phyloP scores from a whole-genome alignment of 2,797 vertebrate species.

The Lates japonicus region DNA sequence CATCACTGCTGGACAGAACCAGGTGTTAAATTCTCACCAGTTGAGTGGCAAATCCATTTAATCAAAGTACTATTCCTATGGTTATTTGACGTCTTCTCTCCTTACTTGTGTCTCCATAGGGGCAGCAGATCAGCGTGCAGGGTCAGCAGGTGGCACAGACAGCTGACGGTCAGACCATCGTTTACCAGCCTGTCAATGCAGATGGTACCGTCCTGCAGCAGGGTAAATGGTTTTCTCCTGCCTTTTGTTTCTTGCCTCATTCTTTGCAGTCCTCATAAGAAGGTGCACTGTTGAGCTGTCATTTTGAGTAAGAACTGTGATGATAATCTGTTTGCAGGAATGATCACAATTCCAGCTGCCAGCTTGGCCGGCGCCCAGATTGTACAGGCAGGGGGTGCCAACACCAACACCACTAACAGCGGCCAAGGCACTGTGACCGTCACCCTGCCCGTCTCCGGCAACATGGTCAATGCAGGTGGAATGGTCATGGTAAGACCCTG shows the following conservation, averaged over 20 bases:
- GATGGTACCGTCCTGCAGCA: slow-evolving; percentile 98
- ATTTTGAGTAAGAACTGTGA: slow-evolving; percentile 25
- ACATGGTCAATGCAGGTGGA: slow-evolving; percentile 97
- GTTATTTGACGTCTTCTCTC: slow-evolving; percentile 2
- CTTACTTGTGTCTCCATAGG: slow-evolving; percentile 76
- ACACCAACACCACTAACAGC: slow-evolving; percentile 96
- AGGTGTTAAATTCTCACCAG: slow-evolving; percentile 84
- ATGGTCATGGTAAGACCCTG: slow-evolving; percentile 97
- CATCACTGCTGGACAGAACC: slow-evolving; percentile 97
- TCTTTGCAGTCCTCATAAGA: slow-evolving; percentile 12
- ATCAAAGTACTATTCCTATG: background rate
- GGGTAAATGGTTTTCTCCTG: slow-evolving; percentile 84
- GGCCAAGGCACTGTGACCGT: slow-evolving; percentile 98
- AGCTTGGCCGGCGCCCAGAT: slow-evolving; percentile 98
- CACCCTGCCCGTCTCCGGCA: slow-evolving; percentile 94
- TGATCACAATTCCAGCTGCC: slow-evolving; percentile 99
- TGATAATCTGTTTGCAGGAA: slow-evolving; percentile 88
- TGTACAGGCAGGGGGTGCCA: slow-evolving; percentile 92
- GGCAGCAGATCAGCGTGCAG: slow-evolving; percentile 97
- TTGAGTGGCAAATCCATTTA: background rate
- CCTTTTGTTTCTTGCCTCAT: slow-evolving; percentile 14
- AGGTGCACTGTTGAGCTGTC: slow-evolving; percentile 6
- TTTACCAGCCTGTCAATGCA: slow-evolving; percentile 99
- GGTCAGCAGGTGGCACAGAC: slow-evolving; percentile 99
- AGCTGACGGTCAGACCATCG: slow-evolving; percentile 98